Evolutionary conservation across 1,140 invertebrate species (phyloP).

Genomic region (Berghia stephanieae): DNA sequence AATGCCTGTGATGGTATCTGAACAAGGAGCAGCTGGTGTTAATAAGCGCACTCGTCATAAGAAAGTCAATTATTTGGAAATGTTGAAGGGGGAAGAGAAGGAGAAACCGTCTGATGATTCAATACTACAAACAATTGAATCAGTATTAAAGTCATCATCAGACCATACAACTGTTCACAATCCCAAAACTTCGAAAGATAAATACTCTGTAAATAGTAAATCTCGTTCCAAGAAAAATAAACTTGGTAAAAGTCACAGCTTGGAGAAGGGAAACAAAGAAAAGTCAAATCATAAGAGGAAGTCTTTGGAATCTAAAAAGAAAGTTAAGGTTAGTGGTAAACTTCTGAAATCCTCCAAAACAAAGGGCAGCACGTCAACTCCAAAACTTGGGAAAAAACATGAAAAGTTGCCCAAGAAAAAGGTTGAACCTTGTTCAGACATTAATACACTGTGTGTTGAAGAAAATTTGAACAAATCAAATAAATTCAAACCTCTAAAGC

Average conservation of each 20-base stretch:
- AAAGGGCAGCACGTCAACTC: neutral
- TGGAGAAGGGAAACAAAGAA: too few species aligned
- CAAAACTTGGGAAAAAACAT: neutral
- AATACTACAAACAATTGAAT: conserved; percentile 34
- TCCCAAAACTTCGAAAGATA: too few species aligned
- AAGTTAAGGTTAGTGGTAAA: neutral
- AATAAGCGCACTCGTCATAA: conserved; percentile 53
- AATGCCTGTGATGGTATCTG: too few species aligned
- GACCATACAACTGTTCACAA: too few species aligned
- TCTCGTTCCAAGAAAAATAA: too few species aligned
- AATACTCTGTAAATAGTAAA: too few species aligned
- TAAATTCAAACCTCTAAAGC: conserved; percentile 46
- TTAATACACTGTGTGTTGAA: neutral
- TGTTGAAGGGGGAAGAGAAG: conserved; percentile 53
- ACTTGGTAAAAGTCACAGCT: too few species aligned
- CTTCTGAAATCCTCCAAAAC: neutral
- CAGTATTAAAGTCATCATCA: conserved; percentile 17
- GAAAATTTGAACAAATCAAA: conserved; percentile 1
- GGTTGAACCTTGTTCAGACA: neutral
- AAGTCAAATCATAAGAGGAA: too few species aligned
- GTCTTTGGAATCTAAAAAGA: too few species aligned
- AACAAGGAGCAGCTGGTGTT: neutral
- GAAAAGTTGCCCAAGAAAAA: neutral
- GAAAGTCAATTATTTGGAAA: conserved; percentile 60
- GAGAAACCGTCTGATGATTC: conserved; percentile 2